Percentiles rank a stretch among this genome's conserved stretches.
phyloP scores from a whole-genome alignment of 2,113 vertebrate genomes.

The Alectura lathami region DNA sequence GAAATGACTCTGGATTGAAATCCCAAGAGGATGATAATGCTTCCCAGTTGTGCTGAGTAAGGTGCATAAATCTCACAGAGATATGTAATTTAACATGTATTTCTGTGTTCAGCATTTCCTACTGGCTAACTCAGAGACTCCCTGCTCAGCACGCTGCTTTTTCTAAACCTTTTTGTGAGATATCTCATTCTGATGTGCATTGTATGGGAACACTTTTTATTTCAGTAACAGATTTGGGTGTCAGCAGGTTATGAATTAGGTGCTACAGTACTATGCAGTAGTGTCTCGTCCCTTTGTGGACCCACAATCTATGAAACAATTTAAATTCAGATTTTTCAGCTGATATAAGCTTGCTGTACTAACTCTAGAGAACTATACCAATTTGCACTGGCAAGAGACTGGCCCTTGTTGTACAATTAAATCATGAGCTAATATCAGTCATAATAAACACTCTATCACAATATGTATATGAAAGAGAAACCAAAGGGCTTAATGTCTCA shows the following conservation, averaged over 20 bases:
- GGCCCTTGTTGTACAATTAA: neutral
- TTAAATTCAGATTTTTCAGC: neutral
- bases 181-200: neutral
- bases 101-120: constrained; percentile 27
- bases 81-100: neutral
- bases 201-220: neutral
- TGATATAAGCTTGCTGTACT: neutral
- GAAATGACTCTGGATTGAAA: neutral
- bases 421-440: neutral
- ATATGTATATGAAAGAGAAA: neutral
- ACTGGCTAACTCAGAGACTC: neutral
- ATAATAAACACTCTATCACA: neutral
- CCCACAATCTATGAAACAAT: neutral
- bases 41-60: constrained; percentile 25
- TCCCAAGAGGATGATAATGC: neutral
- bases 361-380: neutral
- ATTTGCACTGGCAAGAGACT: neutral
- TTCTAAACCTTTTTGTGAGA: neutral
- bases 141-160: neutral
- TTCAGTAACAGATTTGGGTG: neutral
- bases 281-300: neutral
- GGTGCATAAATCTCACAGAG: neutral
- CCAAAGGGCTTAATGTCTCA: neutral
- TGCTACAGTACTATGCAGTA: neutral
- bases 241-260: neutral